Evolutionary conservation across 2,888 invertebrate genomes (phyloP).

Genomic region (Philereme vetulata): DNA sequence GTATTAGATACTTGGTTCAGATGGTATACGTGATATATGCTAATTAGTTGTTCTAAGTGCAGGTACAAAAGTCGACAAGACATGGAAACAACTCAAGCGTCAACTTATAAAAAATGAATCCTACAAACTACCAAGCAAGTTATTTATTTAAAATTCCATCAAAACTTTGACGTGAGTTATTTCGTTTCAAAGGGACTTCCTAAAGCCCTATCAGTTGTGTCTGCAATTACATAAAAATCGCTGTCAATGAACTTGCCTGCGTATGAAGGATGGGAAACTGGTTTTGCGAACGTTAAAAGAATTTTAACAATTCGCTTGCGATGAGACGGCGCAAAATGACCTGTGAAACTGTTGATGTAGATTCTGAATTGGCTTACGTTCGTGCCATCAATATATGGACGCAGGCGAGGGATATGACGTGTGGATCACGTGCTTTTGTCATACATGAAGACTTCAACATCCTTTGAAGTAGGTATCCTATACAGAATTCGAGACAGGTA

Average conservation of each 20-base stretch:
- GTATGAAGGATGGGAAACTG: constrained; percentile 36
- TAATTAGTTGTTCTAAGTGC: too few relatives aligned
- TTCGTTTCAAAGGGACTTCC: background rate
- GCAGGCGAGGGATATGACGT: constrained; percentile 6
- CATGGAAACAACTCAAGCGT: too few relatives aligned
- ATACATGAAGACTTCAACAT: background rate
- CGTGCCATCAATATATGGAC: background rate
- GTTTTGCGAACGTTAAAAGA: constrained; percentile 42
- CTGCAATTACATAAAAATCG: constrained; percentile 3
- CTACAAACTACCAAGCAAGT: too few relatives aligned
- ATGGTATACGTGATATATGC: too few relatives aligned
- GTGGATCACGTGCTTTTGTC: constrained; percentile 7
- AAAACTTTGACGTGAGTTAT: too few relatives aligned
- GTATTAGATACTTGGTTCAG: too few relatives aligned
- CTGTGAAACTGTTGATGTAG: constrained; percentile 4
- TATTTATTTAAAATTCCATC: background rate
- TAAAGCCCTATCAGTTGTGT: background rate
- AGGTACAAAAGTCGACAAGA: too few relatives aligned
- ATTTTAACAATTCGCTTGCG: constrained; percentile 36
- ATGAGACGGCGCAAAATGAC: constrained; percentile 8
- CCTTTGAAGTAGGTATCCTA: background rate
- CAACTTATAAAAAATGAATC: too few relatives aligned
- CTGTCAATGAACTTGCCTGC: constrained; percentile 44
- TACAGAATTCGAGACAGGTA: too few relatives aligned
- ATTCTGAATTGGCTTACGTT: constrained; percentile 5